A percentile compares a stretch with the other conserved stretches of the same genome.
Conservation (phyloP, 2,888 invertebrate species). For the Biston betularia region DNA sequence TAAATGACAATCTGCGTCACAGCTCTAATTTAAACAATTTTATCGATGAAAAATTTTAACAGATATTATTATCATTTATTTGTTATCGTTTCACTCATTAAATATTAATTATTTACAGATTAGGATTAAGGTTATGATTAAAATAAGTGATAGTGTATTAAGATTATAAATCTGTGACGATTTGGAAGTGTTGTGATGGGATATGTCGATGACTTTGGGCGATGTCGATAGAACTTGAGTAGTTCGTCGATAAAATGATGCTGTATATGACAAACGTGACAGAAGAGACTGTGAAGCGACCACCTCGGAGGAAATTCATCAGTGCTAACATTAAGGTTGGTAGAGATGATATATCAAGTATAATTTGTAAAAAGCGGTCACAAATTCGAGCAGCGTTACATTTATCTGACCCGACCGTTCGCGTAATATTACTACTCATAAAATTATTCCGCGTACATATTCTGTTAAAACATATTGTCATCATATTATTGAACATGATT, state of each 20-base stretch:
- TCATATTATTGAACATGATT: too few relatives aligned
- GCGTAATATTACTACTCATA: too few relatives aligned
- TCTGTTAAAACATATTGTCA: too few relatives aligned
- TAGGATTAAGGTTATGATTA: conserved; percentile 1
- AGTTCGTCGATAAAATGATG: conserved; percentile 67
- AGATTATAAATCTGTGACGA: conserved; percentile 22
- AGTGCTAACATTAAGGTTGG: conserved; percentile 81
- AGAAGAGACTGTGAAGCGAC: conserved; percentile 71
- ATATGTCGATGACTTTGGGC: conserved; percentile 38
- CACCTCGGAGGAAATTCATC: conserved; percentile 72
- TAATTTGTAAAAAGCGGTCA: too few relatives aligned
- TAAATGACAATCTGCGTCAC: neutral
- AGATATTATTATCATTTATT: neutral
- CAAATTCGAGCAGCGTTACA: too few relatives aligned
- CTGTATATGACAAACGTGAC: conserved; percentile 72
- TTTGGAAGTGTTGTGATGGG: conserved; percentile 49
- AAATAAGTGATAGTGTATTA: conserved; percentile 17
- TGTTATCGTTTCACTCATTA: conserved; percentile 15
- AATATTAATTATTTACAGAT: conserved; percentile 7
- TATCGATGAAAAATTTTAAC: neutral
- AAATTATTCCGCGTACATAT: too few relatives aligned
- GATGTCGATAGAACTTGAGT: conserved; percentile 48
- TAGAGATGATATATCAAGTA: conserved; percentile 2
- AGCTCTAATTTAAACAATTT: neutral
- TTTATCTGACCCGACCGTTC: too few relatives aligned